Conservation (phyloP, 2,888 invertebrate species). For the Trachelus troglodyta region DNA sequence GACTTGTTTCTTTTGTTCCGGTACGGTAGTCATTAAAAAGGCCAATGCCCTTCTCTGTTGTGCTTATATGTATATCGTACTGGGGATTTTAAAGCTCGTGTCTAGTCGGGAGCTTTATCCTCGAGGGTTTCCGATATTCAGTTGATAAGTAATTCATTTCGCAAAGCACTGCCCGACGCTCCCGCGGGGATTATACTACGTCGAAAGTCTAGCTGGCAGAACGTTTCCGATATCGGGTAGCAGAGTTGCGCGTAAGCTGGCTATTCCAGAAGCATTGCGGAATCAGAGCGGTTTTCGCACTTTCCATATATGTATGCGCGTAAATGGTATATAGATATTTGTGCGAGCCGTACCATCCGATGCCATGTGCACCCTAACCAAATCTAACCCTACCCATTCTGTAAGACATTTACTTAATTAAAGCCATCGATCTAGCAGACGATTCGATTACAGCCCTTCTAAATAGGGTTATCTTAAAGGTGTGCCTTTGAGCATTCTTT, state of each 20-base stretch:
- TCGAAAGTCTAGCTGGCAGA: neutral
- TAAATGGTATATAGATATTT: neutral
- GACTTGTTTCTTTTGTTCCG: neutral
- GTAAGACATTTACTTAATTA: constrained; percentile 47
- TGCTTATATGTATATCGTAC: neutral
- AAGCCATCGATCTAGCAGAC: constrained; percentile 46
- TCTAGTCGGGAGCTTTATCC: neutral
- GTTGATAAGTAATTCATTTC: constrained; percentile 37
- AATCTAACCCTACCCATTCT: neutral
- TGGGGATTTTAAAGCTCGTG: neutral
- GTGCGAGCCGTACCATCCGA: neutral
- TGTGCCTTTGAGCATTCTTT: neutral
- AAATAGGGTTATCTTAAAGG: neutral
- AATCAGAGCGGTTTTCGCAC: neutral
- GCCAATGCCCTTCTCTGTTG: neutral
- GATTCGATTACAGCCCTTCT: constrained; percentile 34
- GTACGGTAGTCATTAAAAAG: neutral
- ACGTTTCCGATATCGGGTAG: neutral
- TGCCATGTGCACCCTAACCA: neutral
- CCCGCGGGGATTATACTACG: neutral
- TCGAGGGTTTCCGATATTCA: neutral
- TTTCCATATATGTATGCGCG: neutral
- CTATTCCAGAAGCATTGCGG: neutral
- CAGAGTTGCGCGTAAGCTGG: neutral
- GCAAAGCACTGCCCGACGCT: constrained; percentile 1